Conservation (phyloP, 2,888 invertebrate species). For the Imbricaverruca yamaguchii region DNA sequence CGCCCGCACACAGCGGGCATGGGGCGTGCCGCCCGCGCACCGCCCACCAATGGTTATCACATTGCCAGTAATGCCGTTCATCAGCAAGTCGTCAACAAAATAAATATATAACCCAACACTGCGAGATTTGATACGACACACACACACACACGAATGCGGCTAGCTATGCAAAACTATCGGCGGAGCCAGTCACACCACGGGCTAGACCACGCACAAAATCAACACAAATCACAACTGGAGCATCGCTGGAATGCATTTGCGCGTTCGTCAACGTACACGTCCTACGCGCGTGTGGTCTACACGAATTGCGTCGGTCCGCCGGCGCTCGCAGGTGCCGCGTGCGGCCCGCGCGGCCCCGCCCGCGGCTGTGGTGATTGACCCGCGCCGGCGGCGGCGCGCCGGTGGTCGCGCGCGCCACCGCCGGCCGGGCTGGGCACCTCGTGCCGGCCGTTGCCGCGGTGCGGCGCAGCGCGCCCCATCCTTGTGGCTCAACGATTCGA, state of each 20-base stretch:
- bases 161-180: constrained; percentile 10
- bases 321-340: neutral
- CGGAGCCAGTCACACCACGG: neutral
- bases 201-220: neutral
- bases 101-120: constrained; percentile 22
- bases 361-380: neutral
- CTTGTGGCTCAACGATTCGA: neutral
- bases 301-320: neutral
- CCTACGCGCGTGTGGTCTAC: neutral
- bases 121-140: neutral
- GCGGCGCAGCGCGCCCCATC: neutral
- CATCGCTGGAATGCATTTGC: neutral
- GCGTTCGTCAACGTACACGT: neutral
- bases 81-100: neutral
- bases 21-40: neutral
- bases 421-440: too few species aligned
- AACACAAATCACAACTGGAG: constrained; percentile 11
- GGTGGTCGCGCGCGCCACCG: too few species aligned
- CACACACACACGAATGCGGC: neutral
- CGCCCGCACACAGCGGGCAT: neutral
- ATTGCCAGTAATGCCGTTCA: constrained; percentile 19
- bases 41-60: neutral
- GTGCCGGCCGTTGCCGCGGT: neutral
- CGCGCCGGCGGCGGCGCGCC: too few species aligned
- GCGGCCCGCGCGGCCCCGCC: neutral